Evolutionary conservation across 2,113 vertebrate genomes (phyloP), one percentile per base, ranked within the genome.

Genomic region (Otolemur garnettii): DNA sequence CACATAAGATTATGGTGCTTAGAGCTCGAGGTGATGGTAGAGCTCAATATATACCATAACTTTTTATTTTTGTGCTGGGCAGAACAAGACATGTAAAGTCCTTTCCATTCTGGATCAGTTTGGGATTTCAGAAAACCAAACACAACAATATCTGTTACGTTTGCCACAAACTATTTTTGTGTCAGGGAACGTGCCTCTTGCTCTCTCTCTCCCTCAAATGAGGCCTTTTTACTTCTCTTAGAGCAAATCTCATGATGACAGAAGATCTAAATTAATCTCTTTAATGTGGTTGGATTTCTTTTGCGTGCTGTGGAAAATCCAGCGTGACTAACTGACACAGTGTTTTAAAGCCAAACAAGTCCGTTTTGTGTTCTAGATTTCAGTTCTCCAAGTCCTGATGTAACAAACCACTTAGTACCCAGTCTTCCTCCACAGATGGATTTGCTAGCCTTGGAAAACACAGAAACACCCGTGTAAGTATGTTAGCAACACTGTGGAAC

Each of bases 391-490:
- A 84, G 38, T 88, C 72, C 96, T 93, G 96, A 94, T 94, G 91
- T 97, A 86, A 97, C 89, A 89, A 96, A 82, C 82, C 91, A 30
- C 62, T 94, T 90, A 69, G 92, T 93, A 82, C 95, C 97, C 94
- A 97, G 97, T 87, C 35, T 98, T 97, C 97, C 97, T 87, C 97
- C 98, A 60, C 97, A 98, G 45, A 59, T 98, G 55, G 97, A 98
- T 90, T 95, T 98, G 91, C 80, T 97, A 82, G 5, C 91, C 94
- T 59, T 95, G 57, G 28, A 90, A 88, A 98, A 98, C 66, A 82
- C 96, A 96, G 98, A 98, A 95, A 96, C 96, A 8, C 50, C 97
- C 71, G 55, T 0, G 98, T 99, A 98, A 98, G 99, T 98, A 96
- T 57, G 66, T 17, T 35, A 35, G 21, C n/a, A n/a, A 66, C n/a